These are phyloP conservation scores for Luscinia megarhynchos DNA, from an alignment of 2,797 vertebrate species.

Conservation along the genomic window DNA sequence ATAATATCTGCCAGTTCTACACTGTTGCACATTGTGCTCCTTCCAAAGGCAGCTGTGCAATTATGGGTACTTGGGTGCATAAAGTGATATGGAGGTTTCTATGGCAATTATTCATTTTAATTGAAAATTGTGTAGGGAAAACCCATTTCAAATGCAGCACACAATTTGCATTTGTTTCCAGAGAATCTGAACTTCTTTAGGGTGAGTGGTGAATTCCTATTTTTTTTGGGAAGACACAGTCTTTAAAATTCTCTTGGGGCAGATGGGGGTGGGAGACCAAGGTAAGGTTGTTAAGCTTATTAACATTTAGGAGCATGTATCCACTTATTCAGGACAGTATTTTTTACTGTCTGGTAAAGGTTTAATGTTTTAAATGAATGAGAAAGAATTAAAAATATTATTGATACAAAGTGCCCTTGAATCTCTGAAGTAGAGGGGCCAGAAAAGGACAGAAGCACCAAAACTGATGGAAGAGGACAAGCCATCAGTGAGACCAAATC, in stretches of 20 bases:
- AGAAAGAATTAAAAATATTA: neutral
- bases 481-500: neutral
- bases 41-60: slow-evolving; percentile 11
- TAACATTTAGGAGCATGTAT: neutral
- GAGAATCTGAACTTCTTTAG: neutral
- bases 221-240: neutral
- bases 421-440: neutral
- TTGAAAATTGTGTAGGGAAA: slow-evolving; percentile 43
- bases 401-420: neutral
- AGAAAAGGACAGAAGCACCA: neutral
- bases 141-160: neutral
- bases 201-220: neutral
- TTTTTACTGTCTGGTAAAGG: neutral
- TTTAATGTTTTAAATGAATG: neutral
- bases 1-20: neutral
- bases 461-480: neutral
- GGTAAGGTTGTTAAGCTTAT: neutral
- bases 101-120: slow-evolving; percentile 61
- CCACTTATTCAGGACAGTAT: neutral
- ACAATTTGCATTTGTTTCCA: slow-evolving; percentile 22
- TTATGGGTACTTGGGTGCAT: slow-evolving; percentile 30
- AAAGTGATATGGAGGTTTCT: neutral
- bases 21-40: neutral
- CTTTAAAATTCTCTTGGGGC: neutral
- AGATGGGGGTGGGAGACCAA: neutral